Percentiles rank a stretch among this genome's conserved stretches.
Evolutionary conservation across 2,888 invertebrate species (phyloP).

Genomic region (Stramonita haemastoma): DNA sequence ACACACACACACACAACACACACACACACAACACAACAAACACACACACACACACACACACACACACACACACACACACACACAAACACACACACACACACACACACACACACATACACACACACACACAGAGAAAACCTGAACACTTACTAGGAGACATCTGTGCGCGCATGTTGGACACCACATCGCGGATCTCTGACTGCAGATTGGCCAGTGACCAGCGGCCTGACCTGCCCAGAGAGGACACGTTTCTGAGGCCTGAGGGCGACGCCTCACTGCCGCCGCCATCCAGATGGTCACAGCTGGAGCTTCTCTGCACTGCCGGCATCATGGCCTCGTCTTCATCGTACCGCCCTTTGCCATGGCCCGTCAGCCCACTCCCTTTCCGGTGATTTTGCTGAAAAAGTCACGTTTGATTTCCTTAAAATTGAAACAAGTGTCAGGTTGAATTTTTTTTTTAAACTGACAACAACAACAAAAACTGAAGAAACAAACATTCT

Average conservation of each 20-base stretch:
- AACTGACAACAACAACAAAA: too few relatives aligned
- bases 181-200: slow-evolving; percentile 57
- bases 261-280: background rate
- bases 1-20: slow-evolving; percentile 17
- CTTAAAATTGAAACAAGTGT: too few relatives aligned
- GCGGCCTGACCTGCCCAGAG: background rate
- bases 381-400: slow-evolving; percentile 42
- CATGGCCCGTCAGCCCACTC: slow-evolving; percentile 46
- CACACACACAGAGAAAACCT: too few relatives aligned
- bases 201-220: slow-evolving; percentile 58
- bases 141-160: slow-evolving; percentile 19
- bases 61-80: background rate
- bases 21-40: background rate
- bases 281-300: background rate
- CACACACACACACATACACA: background rate
- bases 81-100: background rate
- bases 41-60: slow-evolving; percentile 19
- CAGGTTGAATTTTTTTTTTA: too few relatives aligned
- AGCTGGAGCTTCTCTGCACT: background rate
- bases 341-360: background rate
- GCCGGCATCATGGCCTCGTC: background rate
- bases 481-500: too few relatives aligned
- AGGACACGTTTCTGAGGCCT: background rate
- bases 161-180: slow-evolving; percentile 48
- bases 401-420: too few relatives aligned